phyloP scores from a whole-genome alignment of 2,888 invertebrate genomes.

The Limenitis arthemis region DNA sequence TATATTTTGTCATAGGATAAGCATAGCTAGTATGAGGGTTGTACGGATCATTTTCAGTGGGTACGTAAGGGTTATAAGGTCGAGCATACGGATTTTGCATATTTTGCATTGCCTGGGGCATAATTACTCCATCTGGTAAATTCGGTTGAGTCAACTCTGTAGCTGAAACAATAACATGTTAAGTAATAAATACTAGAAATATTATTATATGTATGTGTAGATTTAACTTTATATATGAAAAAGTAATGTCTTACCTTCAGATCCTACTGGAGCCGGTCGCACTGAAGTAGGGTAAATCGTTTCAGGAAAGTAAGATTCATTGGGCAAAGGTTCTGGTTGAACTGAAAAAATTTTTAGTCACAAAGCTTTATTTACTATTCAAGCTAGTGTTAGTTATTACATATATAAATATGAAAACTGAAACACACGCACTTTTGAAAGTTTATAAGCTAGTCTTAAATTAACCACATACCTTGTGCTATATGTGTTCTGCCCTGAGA shows the following conservation, averaged over 20 bases:
- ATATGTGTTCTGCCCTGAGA: slow-evolving; percentile 32
- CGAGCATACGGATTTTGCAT: slow-evolving; percentile 42
- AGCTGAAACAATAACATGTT: slow-evolving; percentile 40
- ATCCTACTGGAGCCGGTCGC: slow-evolving; percentile 80
- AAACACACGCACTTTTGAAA: no score
- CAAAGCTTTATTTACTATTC: background rate
- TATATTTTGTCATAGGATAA: slow-evolving; percentile 38
- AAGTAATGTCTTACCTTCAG: slow-evolving; percentile 64
- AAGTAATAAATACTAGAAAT: background rate
- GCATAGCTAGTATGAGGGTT: slow-evolving; percentile 37
- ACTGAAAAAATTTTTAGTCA: slow-evolving; percentile 31
- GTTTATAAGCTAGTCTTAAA: no score
- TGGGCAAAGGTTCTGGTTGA: slow-evolving; percentile 40
- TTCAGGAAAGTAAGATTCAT: slow-evolving; percentile 56
- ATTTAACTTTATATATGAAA: background rate
- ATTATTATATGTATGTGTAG: background rate
- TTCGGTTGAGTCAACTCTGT: slow-evolving; percentile 49
- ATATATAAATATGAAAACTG: no score
- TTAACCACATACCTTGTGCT: slow-evolving; percentile 39
- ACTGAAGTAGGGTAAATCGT: slow-evolving; percentile 74
- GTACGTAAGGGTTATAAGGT: slow-evolving; percentile 43
- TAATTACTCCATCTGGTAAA: slow-evolving; percentile 52
- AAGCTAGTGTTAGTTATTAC: background rate
- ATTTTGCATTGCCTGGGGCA: slow-evolving; percentile 38
- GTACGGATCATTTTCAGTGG: slow-evolving; percentile 41